Evolutionary conservation across 2,888 invertebrate genomes (phyloP).

Genomic region (Diplolepis rosae): DNA sequence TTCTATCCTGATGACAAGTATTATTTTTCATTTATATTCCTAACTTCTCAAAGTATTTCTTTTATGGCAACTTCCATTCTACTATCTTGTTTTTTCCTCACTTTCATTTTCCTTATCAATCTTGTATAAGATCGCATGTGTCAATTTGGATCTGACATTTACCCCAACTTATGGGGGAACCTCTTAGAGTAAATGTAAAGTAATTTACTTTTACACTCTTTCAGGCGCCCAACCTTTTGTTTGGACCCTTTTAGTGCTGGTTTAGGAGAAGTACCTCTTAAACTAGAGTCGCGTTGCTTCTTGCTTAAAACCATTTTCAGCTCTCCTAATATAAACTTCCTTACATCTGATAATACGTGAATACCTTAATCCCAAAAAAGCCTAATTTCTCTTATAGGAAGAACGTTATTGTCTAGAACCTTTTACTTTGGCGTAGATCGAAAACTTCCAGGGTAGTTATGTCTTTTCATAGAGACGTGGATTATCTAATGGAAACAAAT

Average conservation of each 20-base stretch:
- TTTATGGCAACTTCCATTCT: background rate
- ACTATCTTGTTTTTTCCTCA: background rate
- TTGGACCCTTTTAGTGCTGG: constrained; percentile 25
- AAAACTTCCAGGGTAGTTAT: background rate
- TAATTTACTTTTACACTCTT: constrained; percentile 18
- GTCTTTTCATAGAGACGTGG: too few species aligned
- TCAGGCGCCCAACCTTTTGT: constrained; percentile 12
- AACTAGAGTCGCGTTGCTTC: constrained; percentile 17
- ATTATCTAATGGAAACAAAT: too few species aligned
- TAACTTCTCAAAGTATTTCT: background rate
- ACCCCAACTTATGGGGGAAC: background rate
- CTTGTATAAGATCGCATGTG: background rate
- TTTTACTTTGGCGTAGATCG: background rate
- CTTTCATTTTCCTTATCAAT: background rate
- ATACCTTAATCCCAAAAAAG: constrained; percentile 3
- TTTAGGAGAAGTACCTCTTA: constrained; percentile 14
- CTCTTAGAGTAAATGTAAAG: constrained; percentile 12
- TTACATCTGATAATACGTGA: constrained; percentile 4
- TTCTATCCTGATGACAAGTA: too few species aligned
- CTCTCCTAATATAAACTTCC: constrained; percentile 5
- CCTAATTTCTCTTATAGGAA: constrained; percentile 6
- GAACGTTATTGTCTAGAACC: background rate
- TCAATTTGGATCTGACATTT: background rate
- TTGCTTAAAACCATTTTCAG: constrained; percentile 21
- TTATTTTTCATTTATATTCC: too few species aligned